phyloP scores from a whole-genome alignment of 2,888 invertebrate genomes.

The Brachyptera putata region DNA sequence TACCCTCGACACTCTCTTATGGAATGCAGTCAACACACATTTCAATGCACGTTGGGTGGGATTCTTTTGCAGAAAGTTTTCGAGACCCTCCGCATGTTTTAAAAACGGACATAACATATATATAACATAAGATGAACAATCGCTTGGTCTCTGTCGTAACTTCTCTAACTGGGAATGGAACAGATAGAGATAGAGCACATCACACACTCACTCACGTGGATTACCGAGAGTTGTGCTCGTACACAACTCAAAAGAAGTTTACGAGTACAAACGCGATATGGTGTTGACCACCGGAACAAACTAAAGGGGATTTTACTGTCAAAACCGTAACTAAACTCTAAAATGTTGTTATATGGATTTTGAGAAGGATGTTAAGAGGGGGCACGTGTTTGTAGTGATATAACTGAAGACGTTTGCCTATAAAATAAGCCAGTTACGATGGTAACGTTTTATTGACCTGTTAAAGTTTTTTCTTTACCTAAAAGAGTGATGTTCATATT shows the following conservation, averaged over 20 bases:
- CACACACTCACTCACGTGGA: too few relatives aligned
- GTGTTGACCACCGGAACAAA: background rate
- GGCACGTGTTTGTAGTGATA: constrained; percentile 4
- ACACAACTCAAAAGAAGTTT: background rate
- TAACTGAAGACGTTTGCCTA: too few relatives aligned
- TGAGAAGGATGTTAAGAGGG: background rate
- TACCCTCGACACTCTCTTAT: background rate
- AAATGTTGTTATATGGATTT: background rate
- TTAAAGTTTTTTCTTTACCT: too few relatives aligned
- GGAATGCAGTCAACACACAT: background rate
- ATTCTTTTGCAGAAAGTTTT: background rate
- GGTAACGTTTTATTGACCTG: too few relatives aligned
- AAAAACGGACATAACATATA: too few relatives aligned
- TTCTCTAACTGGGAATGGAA: too few relatives aligned
- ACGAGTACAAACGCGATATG: background rate
- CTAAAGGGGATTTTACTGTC: background rate
- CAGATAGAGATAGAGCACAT: too few relatives aligned
- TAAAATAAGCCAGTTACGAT: too few relatives aligned
- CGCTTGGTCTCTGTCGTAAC: too few relatives aligned
- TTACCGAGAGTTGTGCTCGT: too few relatives aligned
- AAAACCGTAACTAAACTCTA: background rate
- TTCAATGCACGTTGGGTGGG: constrained; percentile 15
- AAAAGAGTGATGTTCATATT: too few relatives aligned
- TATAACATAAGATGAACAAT: too few relatives aligned
- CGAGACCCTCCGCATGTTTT: constrained; percentile 1